Evolutionary conservation across 2,797 vertebrate genomes (phyloP).

Genomic region (Emydoidea blandingii): DNA sequence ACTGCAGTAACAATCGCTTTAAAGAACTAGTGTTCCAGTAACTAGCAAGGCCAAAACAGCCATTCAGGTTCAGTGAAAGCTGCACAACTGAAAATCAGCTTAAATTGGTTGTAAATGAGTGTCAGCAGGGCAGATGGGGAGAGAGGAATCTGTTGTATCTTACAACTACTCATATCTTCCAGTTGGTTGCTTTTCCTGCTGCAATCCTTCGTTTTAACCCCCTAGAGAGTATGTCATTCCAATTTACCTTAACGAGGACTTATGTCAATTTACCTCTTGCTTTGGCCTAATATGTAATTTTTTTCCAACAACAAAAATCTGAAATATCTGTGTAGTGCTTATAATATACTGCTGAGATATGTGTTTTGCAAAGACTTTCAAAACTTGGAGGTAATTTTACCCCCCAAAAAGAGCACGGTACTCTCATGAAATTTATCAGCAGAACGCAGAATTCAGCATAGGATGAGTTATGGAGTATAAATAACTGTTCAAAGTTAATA

Average conservation of each 20-base stretch:
- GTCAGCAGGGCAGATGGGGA: not conserved
- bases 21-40: not conserved
- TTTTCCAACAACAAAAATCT: not conserved
- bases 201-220: not conserved
- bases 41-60: not conserved
- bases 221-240: conserved; percentile 34
- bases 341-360: not conserved
- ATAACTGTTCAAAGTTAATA: not conserved
- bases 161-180: not conserved
- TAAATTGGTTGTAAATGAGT: not conserved
- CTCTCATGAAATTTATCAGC: not conserved
- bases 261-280: conserved; percentile 34
- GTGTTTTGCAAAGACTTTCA: conserved; percentile 1
- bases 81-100: not conserved
- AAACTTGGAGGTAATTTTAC: not conserved
- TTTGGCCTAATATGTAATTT: conserved; percentile 42
- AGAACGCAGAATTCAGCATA: not conserved
- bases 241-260: conserved; percentile 43
- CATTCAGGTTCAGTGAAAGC: not conserved
- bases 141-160: not conserved
- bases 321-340: not conserved
- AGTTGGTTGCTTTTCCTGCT: not conserved
- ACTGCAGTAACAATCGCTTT: not conserved
- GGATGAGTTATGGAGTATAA: not conserved
- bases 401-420: not conserved